Conservation (phyloP, 2,797 vertebrate genomes). For the Sebastes taczanowskii region DNA sequence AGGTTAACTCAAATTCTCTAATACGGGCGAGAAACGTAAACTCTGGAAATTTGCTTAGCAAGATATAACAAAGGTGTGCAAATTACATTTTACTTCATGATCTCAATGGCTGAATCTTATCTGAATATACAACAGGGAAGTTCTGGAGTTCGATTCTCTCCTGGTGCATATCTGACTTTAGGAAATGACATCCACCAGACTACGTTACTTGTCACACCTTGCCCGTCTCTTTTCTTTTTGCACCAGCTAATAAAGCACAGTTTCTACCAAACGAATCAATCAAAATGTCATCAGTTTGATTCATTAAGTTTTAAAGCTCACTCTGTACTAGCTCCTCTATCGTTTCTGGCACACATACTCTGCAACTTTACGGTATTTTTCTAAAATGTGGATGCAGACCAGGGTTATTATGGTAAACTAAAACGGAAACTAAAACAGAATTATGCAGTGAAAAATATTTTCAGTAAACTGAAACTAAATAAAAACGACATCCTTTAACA, state of each 20-base stretch:
- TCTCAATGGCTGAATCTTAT: not conserved
- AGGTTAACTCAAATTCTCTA: constrained; percentile 3
- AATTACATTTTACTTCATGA: not conserved
- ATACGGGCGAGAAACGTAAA: not conserved
- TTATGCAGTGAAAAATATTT: too few relatives aligned
- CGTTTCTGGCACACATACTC: constrained; percentile 4
- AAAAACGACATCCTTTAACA: too few relatives aligned
- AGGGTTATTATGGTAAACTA: too few relatives aligned
- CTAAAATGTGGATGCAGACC: not conserved
- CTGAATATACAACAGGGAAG: not conserved
- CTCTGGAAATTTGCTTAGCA: not conserved
- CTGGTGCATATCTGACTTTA: not conserved
- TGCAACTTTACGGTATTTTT: not conserved
- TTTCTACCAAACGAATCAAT: not conserved
- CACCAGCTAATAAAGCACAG: not conserved
- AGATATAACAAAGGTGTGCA: not conserved
- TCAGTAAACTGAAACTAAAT: too few relatives aligned
- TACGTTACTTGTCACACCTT: not conserved
- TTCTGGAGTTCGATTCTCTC: not conserved
- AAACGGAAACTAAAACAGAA: too few relatives aligned
- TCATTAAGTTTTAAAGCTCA: constrained; percentile 5
- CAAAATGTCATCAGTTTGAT: constrained; percentile 8
- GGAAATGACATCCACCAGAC: not conserved
- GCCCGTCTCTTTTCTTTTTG: not conserved
- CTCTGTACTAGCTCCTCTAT: not conserved